Percentiles rank a stretch among this genome's conserved stretches.
Evolutionary conservation across 1,140 invertebrate genomes (phyloP).

Genomic region (Apis laboriosa): DNA sequence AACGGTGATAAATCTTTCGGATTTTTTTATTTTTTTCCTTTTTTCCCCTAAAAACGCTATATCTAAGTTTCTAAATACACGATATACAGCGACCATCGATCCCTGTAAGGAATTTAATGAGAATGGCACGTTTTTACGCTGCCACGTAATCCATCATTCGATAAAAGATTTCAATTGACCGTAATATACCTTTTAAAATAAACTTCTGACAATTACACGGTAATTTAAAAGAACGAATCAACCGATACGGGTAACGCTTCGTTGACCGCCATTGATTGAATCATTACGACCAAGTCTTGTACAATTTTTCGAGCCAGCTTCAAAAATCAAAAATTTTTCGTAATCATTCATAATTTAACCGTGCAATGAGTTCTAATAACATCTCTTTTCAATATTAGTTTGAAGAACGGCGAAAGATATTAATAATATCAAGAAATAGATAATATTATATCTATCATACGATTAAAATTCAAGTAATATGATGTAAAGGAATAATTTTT

Average conservation of each 20-base stretch:
- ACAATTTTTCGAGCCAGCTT: background rate
- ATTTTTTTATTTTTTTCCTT: background rate
- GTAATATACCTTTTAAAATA: constrained; percentile 18
- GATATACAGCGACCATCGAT: too few relatives aligned
- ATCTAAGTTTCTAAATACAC: background rate
- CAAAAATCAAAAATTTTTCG: background rate
- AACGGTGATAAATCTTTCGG: background rate
- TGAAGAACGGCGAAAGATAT: background rate
- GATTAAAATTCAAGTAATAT: too few relatives aligned
- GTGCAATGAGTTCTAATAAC: background rate
- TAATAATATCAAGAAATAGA: too few relatives aligned
- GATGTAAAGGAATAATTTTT: too few relatives aligned
- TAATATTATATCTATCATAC: too few relatives aligned
- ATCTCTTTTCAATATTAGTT: background rate
- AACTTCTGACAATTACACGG: constrained; percentile 9
- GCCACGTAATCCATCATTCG: background rate
- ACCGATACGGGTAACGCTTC: background rate
- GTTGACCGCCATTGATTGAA: background rate
- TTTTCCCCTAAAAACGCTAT: background rate
- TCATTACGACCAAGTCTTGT: background rate
- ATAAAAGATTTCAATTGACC: constrained; percentile 31
- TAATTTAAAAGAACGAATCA: background rate
- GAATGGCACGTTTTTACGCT: background rate
- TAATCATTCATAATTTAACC: background rate
- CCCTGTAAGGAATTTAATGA: background rate